Base-by-base conservation (phyloP, 2,797 vertebrate species). In the Tolypeutes matacus region DNA sequence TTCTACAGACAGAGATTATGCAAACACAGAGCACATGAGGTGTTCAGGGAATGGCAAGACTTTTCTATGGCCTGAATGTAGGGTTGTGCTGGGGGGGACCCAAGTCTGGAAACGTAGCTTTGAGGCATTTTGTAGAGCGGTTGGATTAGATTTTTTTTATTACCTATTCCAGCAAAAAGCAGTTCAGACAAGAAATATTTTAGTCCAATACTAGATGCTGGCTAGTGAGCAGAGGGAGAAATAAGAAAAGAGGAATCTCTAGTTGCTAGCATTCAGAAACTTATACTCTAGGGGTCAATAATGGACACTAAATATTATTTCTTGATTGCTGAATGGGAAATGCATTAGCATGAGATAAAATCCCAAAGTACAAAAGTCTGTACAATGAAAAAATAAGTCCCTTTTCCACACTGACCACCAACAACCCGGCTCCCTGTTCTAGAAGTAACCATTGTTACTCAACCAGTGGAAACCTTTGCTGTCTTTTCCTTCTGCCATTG, bases 251-350 rank as follows among this genome's bases (percentile, higher is more conserved):
- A 67, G 31, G 18, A 86, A 29, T 67, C 77, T 76, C 17, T 80
- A 88, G 64, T 86, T 27, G n/a, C 13, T 93, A 58, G 21, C n/a
- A 58, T 87, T 94, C 34, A 39, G 36, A 10, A 62, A 53, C 20
- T 96, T 56, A 58, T 42, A 31, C 62, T 65, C 39, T 27, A 58
- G 27, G 6, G 42, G 36, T 60, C 39, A 86, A 6, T 83, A 21
- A 36, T n/a, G 56, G 56, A 53, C 56, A 73, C 18, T 70, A 86
- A 86, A 75, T 83, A 70, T n/a, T 42, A 73, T 42, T 86, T 86
- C 60, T 69, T 60, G 60, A 76, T 58, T 93, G 95, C 91, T 72
- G 53, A 85, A 77, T 34, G 58, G 65, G 12, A 94, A 72, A 46
- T 81, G 25, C 70, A 76, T 77, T 85, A 11, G 0, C 17, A 31